Conservation (phyloP, 2,888 invertebrate genomes). For the Adelphocoris suturalis region DNA sequence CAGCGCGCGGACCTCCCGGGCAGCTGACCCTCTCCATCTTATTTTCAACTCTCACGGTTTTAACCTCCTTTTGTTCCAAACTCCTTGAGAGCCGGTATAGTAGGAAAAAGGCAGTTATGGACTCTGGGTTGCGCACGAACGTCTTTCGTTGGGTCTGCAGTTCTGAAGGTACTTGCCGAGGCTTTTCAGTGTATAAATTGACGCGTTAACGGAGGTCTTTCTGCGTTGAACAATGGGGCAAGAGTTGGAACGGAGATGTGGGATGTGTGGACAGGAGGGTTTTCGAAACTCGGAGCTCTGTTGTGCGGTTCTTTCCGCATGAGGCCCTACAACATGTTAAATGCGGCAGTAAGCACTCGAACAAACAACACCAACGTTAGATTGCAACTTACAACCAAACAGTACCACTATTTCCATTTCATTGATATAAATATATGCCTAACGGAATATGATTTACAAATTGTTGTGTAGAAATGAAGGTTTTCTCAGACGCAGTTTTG, state of each 20-base stretch:
- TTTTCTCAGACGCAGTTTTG: too few species aligned
- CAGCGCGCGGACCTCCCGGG: slow-evolving; percentile 33
- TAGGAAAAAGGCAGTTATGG: slow-evolving; percentile 21
- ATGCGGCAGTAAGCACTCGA: not conserved
- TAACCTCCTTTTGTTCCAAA: slow-evolving; percentile 51
- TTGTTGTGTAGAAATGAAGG: too few species aligned
- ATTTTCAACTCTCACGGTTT: slow-evolving; percentile 24
- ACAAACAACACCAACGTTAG: not conserved
- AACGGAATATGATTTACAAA: not conserved
- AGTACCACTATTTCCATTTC: not conserved
- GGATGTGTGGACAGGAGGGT: slow-evolving; percentile 3
- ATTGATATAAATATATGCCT: not conserved
- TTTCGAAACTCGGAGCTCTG: not conserved
- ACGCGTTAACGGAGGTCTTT: slow-evolving; percentile 37
- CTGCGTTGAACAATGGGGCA: slow-evolving; percentile 5
- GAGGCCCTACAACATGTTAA: not conserved
- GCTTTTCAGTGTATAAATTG: slow-evolving; percentile 18
- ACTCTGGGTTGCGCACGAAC: slow-evolving; percentile 3
- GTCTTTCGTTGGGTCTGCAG: not conserved
- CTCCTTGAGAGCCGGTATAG: not conserved
- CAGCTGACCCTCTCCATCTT: slow-evolving; percentile 28
- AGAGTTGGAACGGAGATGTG: slow-evolving; percentile 21
- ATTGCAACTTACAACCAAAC: not conserved
- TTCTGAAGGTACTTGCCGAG: not conserved
- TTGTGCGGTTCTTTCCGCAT: not conserved